Percentiles rank a stretch among this genome's conserved stretches.
phyloP scores from a whole-genome alignment of 2,888 invertebrate genomes.

The Drosophila borealis region DNA sequence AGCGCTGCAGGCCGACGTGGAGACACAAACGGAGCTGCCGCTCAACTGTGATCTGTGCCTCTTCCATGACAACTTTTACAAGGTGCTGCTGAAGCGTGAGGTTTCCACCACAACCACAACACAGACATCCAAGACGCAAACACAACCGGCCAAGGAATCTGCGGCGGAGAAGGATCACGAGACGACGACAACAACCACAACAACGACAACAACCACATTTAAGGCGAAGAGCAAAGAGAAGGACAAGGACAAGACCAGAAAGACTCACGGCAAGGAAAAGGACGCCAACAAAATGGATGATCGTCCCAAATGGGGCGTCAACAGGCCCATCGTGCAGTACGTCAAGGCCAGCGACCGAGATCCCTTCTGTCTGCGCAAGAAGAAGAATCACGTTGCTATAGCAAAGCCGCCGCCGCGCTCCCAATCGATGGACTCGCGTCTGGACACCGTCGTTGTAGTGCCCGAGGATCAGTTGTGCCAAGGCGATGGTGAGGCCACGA shows the following conservation, averaged over 20 bases:
- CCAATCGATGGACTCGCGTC: conserved; percentile 82
- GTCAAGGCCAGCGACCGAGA: conserved; percentile 96
- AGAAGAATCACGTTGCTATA: conserved; percentile 84
- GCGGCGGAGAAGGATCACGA: conserved; percentile 77
- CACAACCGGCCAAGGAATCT: conserved; percentile 72
- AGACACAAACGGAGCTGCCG: conserved; percentile 84
- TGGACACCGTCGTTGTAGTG: conserved; percentile 61
- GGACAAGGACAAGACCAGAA: conserved; percentile 73
- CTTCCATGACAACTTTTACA: conserved; percentile 84
- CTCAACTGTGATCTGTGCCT: conserved; percentile 83
- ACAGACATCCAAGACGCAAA: conserved; percentile 82
- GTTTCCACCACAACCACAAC: conserved; percentile 85
- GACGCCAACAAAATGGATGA: conserved; percentile 86
- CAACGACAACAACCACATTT: conserved; percentile 83
- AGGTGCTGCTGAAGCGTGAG: conserved; percentile 83
- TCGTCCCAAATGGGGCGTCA: conserved; percentile 91
- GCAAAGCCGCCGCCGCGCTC: conserved; percentile 87
- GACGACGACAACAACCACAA: conserved; percentile 84
- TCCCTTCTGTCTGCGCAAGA: conserved; percentile 89
- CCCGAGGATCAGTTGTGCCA: conserved; percentile 50
- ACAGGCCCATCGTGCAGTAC: conserved; percentile 92
- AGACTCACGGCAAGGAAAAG: conserved; percentile 59
- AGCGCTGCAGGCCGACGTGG: conserved; percentile 72
- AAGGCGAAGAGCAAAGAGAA: conserved; percentile 81
- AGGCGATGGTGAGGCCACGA: conserved; percentile 21